Evolutionary conservation across 2,888 invertebrate species (phyloP), one percentile per base, ranked within the genome.

Genomic region (Andrena bicolor): DNA sequence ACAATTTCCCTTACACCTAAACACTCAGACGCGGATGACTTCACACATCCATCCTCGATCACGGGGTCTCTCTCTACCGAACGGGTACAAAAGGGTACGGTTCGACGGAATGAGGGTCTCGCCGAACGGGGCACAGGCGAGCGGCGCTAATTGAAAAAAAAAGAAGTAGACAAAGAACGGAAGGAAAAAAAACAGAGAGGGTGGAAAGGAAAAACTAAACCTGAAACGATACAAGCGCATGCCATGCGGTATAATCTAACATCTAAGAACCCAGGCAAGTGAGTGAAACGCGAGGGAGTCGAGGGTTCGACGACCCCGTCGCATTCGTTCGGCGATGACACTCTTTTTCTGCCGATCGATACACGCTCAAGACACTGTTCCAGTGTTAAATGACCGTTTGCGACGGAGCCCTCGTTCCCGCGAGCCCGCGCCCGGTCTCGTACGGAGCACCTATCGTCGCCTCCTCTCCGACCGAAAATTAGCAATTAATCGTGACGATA

Each of bases 201-300:
- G 74, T 70, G 6, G 32, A 8, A 30, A 74, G 58, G 63, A 76
- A 56, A 64, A 83, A 51, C 63, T 35, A 71, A 83, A 73, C 32
- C n/a, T 58, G 73, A 82, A 80, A 82, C 72, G 61, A 76, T 81
- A 82, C 81, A 91, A 91, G 91, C 92, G 85, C 92, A 92, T 92
- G 93, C 92, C 92, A 92, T 92, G 92, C 92, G 90, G 89, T 85
- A 86, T 73, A 82, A 80, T 81, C 75, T 78, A 83, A 80, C 85
- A 82, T 82, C 76, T 86, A 88, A 83, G 74, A 88, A 87, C 86
- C 88, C 86, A 87, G 87, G 84, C 83, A 87, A 78, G 82, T 75
- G 82, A 81, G 80, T 76, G 71, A 78, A 69, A 84, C 68, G 65
- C 66, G 58, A 73, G 78, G 71, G 74, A 82, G 41, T 77, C 68